phyloP scores from a whole-genome alignment of 2,888 invertebrate genomes.

The Timema cristinae region DNA sequence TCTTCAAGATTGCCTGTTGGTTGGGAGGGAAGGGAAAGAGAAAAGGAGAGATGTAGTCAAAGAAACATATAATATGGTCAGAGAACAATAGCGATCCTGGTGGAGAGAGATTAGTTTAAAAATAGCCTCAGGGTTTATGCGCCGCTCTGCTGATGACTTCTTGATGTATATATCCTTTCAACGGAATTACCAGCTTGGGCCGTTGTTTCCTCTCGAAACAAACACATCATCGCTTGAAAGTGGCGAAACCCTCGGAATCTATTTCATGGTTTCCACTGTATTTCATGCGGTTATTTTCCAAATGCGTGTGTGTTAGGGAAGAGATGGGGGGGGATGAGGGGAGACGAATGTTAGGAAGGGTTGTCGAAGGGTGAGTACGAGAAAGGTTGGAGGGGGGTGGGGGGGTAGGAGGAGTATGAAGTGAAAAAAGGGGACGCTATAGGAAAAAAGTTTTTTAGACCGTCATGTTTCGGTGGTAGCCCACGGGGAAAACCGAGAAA shows the following conservation, averaged over 20 bases:
- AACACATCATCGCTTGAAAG: neutral
- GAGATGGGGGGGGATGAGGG: neutral
- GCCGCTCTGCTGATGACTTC: too few species aligned
- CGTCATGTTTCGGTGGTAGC: slow-evolving; percentile 16
- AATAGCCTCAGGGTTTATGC: too few species aligned
- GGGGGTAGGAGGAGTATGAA: neutral
- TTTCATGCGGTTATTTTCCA: slow-evolving; percentile 16
- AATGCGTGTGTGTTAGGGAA: neutral
- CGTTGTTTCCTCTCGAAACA: neutral
- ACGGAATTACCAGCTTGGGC: neutral
- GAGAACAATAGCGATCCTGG: too few species aligned
- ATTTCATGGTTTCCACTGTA: slow-evolving; percentile 13
- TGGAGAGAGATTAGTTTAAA: too few species aligned
- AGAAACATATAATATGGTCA: too few species aligned
- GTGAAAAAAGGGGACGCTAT: slow-evolving; percentile 16
- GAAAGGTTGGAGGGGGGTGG: slow-evolving; percentile 5
- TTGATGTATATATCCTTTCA: too few species aligned
- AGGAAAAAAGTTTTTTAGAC: slow-evolving; percentile 13
- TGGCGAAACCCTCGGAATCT: slow-evolving; percentile 8
- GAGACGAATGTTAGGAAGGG: neutral
- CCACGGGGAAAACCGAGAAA: slow-evolving; percentile 24
- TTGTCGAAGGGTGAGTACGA: slow-evolving; percentile 8
- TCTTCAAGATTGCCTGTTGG: too few species aligned
- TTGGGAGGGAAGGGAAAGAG: too few species aligned
- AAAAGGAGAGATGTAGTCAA: too few species aligned